phyloP scores from a whole-genome alignment of 2,797 vertebrate genomes.

The Erithacus rubecula region DNA sequence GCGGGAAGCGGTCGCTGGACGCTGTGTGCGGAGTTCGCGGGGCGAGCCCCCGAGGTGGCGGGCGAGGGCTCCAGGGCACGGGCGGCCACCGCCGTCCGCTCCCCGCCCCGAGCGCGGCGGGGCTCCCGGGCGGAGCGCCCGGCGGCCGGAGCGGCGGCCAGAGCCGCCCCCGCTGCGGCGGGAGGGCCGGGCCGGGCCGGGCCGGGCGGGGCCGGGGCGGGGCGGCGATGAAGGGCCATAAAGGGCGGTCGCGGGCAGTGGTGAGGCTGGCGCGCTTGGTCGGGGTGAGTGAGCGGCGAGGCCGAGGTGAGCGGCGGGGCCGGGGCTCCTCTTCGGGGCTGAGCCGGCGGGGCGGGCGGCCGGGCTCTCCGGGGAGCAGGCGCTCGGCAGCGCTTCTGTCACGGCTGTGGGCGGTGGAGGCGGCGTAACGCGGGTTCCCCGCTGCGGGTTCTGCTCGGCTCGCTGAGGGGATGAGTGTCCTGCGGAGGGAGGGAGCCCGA shows the following conservation, averaged over 20 bases:
- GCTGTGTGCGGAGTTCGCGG: rapidly evolving
- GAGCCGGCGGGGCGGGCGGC: neutral
- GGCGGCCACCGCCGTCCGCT: neutral
- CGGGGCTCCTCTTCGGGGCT: neutral
- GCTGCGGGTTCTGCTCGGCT: too few relatives aligned
- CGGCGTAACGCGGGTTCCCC: too few relatives aligned
- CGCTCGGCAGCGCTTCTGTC: rapidly evolving
- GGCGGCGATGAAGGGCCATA: neutral
- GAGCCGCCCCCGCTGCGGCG: too few relatives aligned
- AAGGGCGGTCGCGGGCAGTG: neutral
- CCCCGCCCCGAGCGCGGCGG: neutral
- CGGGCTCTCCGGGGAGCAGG: neutral
- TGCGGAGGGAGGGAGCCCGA: neutral
- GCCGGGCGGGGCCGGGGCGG: neutral
- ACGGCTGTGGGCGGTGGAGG: rapidly evolving
- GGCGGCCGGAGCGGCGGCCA: too few relatives aligned
- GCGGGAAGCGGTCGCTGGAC: neutral
- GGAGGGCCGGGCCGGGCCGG: neutral
- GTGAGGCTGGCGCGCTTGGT: neutral
- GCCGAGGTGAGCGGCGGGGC: neutral
- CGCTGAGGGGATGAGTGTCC: neutral
- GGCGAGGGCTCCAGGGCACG: neutral
- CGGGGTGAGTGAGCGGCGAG: neutral
- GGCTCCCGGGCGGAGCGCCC: neutral
- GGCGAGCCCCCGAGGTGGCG: neutral